A percentile compares a stretch with the other conserved stretches of the same genome.
Evolutionary conservation across 2,797 vertebrate genomes (phyloP).

Genomic region (Melanotaenia boesemani): DNA sequence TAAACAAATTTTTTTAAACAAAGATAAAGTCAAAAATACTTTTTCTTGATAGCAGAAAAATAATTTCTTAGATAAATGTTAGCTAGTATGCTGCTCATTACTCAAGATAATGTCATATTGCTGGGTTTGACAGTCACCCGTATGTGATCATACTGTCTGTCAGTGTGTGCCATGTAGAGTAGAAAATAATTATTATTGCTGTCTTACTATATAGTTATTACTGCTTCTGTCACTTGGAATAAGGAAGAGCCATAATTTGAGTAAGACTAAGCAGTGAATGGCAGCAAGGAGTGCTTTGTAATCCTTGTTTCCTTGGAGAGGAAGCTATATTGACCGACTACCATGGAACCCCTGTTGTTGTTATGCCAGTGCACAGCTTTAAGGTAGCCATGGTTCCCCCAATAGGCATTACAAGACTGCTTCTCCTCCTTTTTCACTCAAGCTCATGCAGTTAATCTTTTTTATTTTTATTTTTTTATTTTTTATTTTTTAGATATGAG

Average conservation of each 20-base stretch:
- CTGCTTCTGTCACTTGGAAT: slow-evolving; percentile 45
- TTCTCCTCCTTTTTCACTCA: slow-evolving; percentile 35
- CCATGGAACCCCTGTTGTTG: slow-evolving; percentile 67
- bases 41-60: slow-evolving; percentile 6
- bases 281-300: slow-evolving; percentile 70
- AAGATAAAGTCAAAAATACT: background rate
- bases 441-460: slow-evolving; percentile 42
- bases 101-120: background rate
- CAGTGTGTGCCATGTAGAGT: slow-evolving; percentile 29
- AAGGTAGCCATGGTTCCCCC: slow-evolving; percentile 76
- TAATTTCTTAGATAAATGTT: background rate
- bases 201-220: background rate
- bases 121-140: slow-evolving; percentile 31
- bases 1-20: background rate
- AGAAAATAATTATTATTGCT: slow-evolving; percentile 1
- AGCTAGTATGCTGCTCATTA: background rate
- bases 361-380: slow-evolving; percentile 52
- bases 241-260: slow-evolving; percentile 64
- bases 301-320: slow-evolving; percentile 77
- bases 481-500: slow-evolving; percentile 51
- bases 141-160: slow-evolving; percentile 34
- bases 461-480: slow-evolving; percentile 52
- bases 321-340: slow-evolving; percentile 70
- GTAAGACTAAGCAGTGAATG: slow-evolving; percentile 67
- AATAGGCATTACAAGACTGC: slow-evolving; percentile 57